Evolutionary conservation across 2,113 vertebrate species (phyloP).

Genomic region (Bostrychus sinensis): DNA sequence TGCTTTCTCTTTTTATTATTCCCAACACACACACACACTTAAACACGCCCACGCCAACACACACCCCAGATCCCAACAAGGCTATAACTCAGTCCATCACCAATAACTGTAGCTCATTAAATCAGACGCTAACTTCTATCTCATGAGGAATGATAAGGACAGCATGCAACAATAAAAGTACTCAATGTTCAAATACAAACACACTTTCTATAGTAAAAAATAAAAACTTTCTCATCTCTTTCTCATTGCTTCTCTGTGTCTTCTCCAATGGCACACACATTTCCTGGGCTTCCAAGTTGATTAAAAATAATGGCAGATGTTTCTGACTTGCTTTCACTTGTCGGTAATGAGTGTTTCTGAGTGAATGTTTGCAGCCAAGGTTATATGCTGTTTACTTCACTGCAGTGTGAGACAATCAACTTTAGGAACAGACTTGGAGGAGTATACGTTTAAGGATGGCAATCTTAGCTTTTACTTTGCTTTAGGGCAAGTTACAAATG

Average conservation of each 20-base stretch:
- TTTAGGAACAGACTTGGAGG: neutral
- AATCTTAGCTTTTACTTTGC: too few species aligned
- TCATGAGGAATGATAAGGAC: neutral
- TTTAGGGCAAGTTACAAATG: too few species aligned
- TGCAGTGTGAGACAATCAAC: conserved; percentile 21
- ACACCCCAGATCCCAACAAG: conserved; percentile 2
- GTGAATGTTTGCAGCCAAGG: conserved; percentile 43
- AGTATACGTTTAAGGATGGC: too few species aligned
- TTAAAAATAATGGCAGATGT: conserved; percentile 46
- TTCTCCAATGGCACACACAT: conserved; percentile 20
- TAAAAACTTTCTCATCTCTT: neutral
- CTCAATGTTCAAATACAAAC: conserved; percentile 13
- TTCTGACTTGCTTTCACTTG: conserved; percentile 31
- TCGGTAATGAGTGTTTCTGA: conserved; percentile 31
- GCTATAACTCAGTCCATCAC: conserved; percentile 22
- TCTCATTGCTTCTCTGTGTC: conserved; percentile 12
- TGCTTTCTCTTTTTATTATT: neutral
- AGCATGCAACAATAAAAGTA: neutral
- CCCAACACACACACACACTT: neutral
- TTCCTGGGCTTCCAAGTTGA: conserved; percentile 17
- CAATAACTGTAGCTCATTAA: conserved; percentile 19
- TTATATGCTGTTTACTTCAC: conserved; percentile 30
- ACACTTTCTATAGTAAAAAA: conserved; percentile 10
- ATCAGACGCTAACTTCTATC: neutral
- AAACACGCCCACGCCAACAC: neutral